A percentile compares a stretch with the other conserved stretches of the same genome.
phyloP scores from a whole-genome alignment of 2,113 vertebrate genomes.

The Leucosticte australis region DNA sequence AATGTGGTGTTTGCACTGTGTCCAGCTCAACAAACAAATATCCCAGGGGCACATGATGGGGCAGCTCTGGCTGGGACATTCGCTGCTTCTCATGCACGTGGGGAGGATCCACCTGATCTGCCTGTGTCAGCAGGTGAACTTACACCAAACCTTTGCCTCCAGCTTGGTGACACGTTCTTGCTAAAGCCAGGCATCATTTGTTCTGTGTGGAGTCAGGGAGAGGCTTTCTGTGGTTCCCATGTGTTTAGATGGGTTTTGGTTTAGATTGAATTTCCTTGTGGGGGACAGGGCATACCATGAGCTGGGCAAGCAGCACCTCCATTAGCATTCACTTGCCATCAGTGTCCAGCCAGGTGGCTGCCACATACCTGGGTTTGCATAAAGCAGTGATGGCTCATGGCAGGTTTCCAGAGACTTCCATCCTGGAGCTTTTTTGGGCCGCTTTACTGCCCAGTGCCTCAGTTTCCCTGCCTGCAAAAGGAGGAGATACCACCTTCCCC shows the following conservation, averaged over 20 bases:
- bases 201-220: background rate
- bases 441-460: background rate
- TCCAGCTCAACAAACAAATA: background rate
- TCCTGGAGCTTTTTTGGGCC: background rate
- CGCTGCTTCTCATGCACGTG: rapidly evolving
- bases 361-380: background rate
- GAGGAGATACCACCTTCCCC: background rate
- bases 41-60: background rate
- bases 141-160: background rate
- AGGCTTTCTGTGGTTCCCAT: background rate
- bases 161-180: background rate
- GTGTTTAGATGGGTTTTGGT: background rate
- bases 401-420: background rate
- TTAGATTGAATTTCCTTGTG: background rate
- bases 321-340: background rate
- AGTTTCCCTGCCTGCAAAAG: background rate
- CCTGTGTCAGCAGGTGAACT: background rate
- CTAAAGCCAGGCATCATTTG: background rate
- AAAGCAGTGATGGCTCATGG: background rate
- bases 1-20: background rate
- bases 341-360: background rate
- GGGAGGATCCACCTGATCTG: background rate
- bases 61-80: background rate
- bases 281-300: rapidly evolving
- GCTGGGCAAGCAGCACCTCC: background rate